Percentiles rank a stretch among this genome's conserved stretches.
Evolutionary conservation across 2,113 vertebrate species (phyloP).

Genomic region (Chloropsis hardwickii): DNA sequence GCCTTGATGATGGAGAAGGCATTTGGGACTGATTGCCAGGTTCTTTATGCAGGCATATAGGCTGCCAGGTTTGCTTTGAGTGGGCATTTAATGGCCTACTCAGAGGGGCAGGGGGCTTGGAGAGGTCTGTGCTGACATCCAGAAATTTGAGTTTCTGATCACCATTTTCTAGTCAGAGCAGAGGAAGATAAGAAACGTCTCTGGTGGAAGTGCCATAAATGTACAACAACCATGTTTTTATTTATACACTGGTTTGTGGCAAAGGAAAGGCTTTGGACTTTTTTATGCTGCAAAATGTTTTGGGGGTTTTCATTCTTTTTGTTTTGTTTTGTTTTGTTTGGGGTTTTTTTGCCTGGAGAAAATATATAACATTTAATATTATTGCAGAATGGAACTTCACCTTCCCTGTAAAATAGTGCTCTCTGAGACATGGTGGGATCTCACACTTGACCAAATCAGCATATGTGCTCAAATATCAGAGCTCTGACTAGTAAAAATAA

Average conservation of each 20-base stretch:
- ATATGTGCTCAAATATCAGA: slow-evolving; percentile 35
- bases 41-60: neutral
- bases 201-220: neutral
- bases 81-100: neutral
- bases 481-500: slow-evolving; percentile 56
- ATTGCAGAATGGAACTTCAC: neutral
- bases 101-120: neutral
- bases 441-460: slow-evolving; percentile 58
- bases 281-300: slow-evolving; percentile 14
- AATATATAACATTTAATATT: neutral
- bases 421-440: slow-evolving; percentile 12
- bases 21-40: slow-evolving; percentile 13
- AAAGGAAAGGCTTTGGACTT: slow-evolving; percentile 21
- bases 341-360: neutral
- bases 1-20: slow-evolving; percentile 10
- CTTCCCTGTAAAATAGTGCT: slow-evolving; percentile 9
- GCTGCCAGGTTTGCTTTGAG: slow-evolving; percentile 4
- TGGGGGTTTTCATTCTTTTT: neutral
- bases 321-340: neutral
- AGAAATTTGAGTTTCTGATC: neutral
- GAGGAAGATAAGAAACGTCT: neutral
- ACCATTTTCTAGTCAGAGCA: neutral
- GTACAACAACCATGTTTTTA: neutral
- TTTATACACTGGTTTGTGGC: neutral
- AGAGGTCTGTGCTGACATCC: neutral